Percentiles rank a stretch among this genome's conserved stretches.
phyloP scores from a whole-genome alignment of 1,140 invertebrate genomes.

The Drepana arcuata region DNA sequence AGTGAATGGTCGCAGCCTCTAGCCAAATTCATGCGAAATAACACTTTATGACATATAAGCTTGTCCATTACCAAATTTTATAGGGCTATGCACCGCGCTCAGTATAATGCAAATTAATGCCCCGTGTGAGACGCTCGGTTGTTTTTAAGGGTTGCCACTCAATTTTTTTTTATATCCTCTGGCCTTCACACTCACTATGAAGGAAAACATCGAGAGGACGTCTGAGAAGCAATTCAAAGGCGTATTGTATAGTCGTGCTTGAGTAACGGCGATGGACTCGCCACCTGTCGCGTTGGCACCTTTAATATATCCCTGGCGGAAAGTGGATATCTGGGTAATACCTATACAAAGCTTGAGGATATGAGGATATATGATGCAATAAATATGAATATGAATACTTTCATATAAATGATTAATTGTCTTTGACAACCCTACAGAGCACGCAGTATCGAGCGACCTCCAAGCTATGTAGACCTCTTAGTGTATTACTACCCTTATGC shows the following conservation, averaged over 20 bases:
- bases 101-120: slow-evolving; percentile 52
- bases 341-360: too few relatives aligned
- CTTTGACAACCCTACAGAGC: slow-evolving; percentile 23
- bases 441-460: slow-evolving; percentile 19
- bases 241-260: too few relatives aligned
- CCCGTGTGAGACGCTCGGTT: slow-evolving; percentile 23
- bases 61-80: slow-evolving; percentile 46
- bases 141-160: slow-evolving; percentile 25
- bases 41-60: slow-evolving; percentile 29
- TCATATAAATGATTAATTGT: too few relatives aligned
- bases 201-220: too few relatives aligned
- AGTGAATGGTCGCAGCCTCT: slow-evolving; percentile 15
- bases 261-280: too few relatives aligned
- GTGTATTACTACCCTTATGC: slow-evolving; percentile 31
- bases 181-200: not conserved
- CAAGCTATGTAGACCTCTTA: slow-evolving; percentile 18
- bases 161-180: not conserved
- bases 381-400: too few relatives aligned
- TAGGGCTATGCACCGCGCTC: slow-evolving; percentile 38
- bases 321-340: too few relatives aligned
- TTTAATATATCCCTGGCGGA: too few relatives aligned
- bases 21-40: slow-evolving; percentile 25
- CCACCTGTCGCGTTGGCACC: too few relatives aligned
- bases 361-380: too few relatives aligned
- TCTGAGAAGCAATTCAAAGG: not conserved